Evolutionary conservation across 2,797 vertebrate genomes (phyloP).

Genomic region (Glyptemys insculpta): DNA sequence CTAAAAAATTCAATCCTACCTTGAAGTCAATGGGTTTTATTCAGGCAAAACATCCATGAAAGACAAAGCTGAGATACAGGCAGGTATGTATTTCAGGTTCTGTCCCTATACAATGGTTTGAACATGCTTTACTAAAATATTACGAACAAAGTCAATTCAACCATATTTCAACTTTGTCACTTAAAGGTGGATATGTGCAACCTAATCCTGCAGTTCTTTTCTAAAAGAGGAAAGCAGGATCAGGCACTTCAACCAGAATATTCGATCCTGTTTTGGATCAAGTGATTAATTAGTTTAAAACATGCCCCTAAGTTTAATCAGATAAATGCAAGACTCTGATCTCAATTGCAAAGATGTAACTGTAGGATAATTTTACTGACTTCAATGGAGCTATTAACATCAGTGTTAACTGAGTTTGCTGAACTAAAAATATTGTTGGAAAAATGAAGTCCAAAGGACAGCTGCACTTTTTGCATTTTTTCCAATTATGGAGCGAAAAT

Average conservation of each 20-base stretch:
- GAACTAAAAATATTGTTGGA: neutral
- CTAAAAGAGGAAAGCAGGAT: constrained; percentile 10
- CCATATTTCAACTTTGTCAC: constrained; percentile 32
- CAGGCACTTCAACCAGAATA: constrained; percentile 8
- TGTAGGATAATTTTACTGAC: constrained; percentile 2
- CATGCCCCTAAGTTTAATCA: neutral
- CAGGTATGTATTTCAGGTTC: neutral
- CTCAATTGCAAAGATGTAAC: constrained; percentile 22
- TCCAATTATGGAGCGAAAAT: neutral
- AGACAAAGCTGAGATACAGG: neutral
- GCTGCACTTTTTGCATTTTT: neutral
- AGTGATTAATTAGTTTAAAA: constrained; percentile 53
- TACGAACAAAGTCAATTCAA: constrained; percentile 32
- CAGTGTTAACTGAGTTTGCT: neutral
- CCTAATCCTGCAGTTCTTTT: neutral
- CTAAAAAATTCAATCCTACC: neutral
- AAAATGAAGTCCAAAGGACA: constrained; percentile 31
- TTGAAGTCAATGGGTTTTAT: neutral
- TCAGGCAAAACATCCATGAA: constrained; percentile 41
- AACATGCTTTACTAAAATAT: constrained; percentile 25
- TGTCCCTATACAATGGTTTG: neutral
- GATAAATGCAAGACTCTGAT: constrained; percentile 35
- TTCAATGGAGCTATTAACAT: neutral
- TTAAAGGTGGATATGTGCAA: neutral
- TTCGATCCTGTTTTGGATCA: constrained; percentile 7